phyloP scores from a whole-genome alignment of 30 jellyfish, hydroid and myxozoan species.

The Cassiopea xamachana region DNA sequence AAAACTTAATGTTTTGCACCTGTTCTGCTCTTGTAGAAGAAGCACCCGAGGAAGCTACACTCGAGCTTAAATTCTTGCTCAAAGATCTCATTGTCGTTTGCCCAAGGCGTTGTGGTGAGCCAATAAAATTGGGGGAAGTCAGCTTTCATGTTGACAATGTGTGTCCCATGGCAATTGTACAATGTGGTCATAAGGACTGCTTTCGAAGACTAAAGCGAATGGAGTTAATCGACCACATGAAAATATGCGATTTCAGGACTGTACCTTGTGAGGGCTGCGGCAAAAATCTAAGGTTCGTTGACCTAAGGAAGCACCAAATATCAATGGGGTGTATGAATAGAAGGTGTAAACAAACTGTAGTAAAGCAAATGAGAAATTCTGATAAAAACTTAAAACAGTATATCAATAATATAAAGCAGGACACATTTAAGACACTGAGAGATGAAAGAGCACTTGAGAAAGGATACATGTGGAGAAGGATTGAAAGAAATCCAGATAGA shows the following conservation, averaged over 20 bases:
- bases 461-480: slow-evolving; percentile 67
- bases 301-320: slow-evolving; percentile 56
- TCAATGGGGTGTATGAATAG: slow-evolving; percentile 48
- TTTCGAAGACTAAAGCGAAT: slow-evolving; percentile 15
- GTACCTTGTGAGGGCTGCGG: slow-evolving; percentile 66
- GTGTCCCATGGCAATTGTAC: slow-evolving; percentile 44
- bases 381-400: slow-evolving; percentile 58
- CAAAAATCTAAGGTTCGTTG: slow-evolving; percentile 23
- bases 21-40: slow-evolving; percentile 45
- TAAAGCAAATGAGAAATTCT: slow-evolving; percentile 39
- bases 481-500: slow-evolving; percentile 67
- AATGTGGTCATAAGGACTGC: slow-evolving; percentile 47
- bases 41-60: slow-evolving; percentile 38
- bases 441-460: slow-evolving; percentile 51
- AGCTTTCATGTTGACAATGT: not conserved
- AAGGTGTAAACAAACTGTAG: slow-evolving; percentile 52
- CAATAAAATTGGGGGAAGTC: slow-evolving; percentile 2
- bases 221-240: slow-evolving; percentile 37
- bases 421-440: slow-evolving; percentile 50
- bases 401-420: slow-evolving; percentile 31
- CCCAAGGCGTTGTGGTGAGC: slow-evolving; percentile 52
- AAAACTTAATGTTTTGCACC: slow-evolving; percentile 22
- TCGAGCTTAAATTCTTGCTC: slow-evolving; percentile 4
- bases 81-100: slow-evolving; percentile 42
- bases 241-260: slow-evolving; percentile 48